Evolutionary conservation across 2,888 invertebrate species (phyloP).

Genomic region (Exephanes ischioxanthus): DNA sequence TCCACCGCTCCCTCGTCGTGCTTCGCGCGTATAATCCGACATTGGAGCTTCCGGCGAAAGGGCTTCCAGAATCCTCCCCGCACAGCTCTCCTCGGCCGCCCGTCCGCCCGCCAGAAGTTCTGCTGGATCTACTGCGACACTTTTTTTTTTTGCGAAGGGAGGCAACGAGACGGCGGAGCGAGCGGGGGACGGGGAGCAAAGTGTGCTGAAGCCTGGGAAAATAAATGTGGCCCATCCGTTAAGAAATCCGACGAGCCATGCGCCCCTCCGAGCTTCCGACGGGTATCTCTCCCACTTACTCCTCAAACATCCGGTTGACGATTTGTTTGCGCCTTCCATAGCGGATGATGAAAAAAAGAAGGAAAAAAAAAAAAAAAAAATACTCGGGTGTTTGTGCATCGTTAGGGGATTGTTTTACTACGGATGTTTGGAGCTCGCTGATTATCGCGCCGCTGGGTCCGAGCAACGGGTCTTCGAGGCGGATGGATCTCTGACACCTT

Average conservation of each 20-base stretch:
- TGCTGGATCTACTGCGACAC: neutral
- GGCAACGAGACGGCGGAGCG: neutral
- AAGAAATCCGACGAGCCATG: conserved; percentile 50
- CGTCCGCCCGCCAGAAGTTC: neutral
- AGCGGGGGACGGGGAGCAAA: neutral
- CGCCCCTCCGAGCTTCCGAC: conserved; percentile 17
- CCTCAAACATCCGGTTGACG: conserved; percentile 53
- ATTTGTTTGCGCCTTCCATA: conserved; percentile 45
- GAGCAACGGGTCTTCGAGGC: neutral
- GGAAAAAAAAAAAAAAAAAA: too few relatives aligned
- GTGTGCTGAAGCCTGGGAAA: conserved; percentile 45
- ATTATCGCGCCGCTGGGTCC: neutral
- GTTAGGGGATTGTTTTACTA: conserved; percentile 39
- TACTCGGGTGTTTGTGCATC: conserved; percentile 40
- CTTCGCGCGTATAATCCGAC: conserved; percentile 37
- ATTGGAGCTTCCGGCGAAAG: conserved; percentile 36
- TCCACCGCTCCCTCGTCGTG: neutral
- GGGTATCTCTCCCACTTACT: conserved; percentile 18
- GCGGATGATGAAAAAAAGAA: neutral
- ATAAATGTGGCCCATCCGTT: conserved; percentile 62
- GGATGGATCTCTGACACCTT: neutral
- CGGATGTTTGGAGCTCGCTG: conserved; percentile 14
- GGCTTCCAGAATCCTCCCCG: conserved; percentile 17
- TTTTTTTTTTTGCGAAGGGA: neutral
- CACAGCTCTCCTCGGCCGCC: neutral